phyloP scores from a whole-genome alignment of 1,140 invertebrate genomes.

The Drosophila lacteicornis region DNA sequence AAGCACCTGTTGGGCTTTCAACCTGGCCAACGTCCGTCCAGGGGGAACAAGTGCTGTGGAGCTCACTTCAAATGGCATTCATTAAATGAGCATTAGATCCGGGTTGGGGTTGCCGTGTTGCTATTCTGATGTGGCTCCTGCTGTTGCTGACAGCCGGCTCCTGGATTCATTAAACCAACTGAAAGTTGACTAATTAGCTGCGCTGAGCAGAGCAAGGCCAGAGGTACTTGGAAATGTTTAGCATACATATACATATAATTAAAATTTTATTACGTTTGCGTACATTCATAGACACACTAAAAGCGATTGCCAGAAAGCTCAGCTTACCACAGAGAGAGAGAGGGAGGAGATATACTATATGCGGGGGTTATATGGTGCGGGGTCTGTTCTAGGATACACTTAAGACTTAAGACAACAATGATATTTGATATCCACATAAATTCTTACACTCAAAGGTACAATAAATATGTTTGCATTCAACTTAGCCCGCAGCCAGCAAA shows the following conservation, averaged over 20 bases:
- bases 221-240: slow-evolving; percentile 8
- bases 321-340: slow-evolving; percentile 50
- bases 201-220: slow-evolving; percentile 9
- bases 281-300: slow-evolving; percentile 60
- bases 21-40: slow-evolving; percentile 30
- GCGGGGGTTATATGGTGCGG: not conserved
- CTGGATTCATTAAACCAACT: slow-evolving; percentile 36
- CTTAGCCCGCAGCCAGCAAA: not conserved
- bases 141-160: slow-evolving; percentile 28
- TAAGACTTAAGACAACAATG: slow-evolving; percentile 80
- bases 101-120: not conserved
- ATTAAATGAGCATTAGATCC: slow-evolving; percentile 46
- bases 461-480: slow-evolving; percentile 40
- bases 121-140: slow-evolving; percentile 11
- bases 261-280: slow-evolving; percentile 48
- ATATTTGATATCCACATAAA: slow-evolving; percentile 82
- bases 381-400: slow-evolving; percentile 35
- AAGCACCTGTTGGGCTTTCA: slow-evolving; percentile 38
- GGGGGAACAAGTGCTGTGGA: not conserved
- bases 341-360: slow-evolving; percentile 7
- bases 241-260: slow-evolving; percentile 45
- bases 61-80: slow-evolving; percentile 50
- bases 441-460: slow-evolving; percentile 63
- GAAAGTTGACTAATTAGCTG: slow-evolving; percentile 68
- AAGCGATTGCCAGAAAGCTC: slow-evolving; percentile 69